Evolutionary conservation across 1,140 invertebrate species (phyloP).

Genomic region (Papilio machaon): DNA sequence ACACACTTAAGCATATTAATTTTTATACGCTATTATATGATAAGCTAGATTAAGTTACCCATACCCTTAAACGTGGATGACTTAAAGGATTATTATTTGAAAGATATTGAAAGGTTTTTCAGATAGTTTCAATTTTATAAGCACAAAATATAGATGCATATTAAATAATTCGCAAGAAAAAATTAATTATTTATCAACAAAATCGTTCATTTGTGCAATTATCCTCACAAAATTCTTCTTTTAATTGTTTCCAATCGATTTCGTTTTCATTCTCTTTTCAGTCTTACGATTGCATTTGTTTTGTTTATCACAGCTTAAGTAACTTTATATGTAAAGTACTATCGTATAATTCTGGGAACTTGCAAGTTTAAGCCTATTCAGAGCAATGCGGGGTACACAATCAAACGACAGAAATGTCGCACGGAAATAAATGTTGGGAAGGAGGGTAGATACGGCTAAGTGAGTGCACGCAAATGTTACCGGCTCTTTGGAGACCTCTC

Average conservation of each 20-base stretch:
- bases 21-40: conserved; percentile 34
- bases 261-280: conserved; percentile 58
- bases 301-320: conserved; percentile 70
- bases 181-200: too few species aligned
- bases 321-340: conserved; percentile 47
- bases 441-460: conserved; percentile 76
- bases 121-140: too few species aligned
- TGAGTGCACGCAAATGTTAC: conserved; percentile 59
- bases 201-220: conserved; percentile 58
- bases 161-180: too few species aligned
- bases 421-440: conserved; percentile 75
- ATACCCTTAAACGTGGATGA: not conserved
- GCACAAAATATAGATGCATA: too few species aligned
- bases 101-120: too few species aligned
- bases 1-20: conserved; percentile 58
- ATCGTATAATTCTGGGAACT: conserved; percentile 47
- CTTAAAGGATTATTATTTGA: too few species aligned
- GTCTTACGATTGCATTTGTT: conserved; percentile 73
- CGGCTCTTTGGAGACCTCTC: conserved; percentile 64
- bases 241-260: conserved; percentile 73
- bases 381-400: conserved; percentile 59
- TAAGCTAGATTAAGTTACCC: conserved; percentile 38
- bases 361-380: conserved; percentile 37
- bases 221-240: conserved; percentile 70
- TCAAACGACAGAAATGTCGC: conserved; percentile 63